Evolutionary conservation across 2,113 vertebrate species (phyloP).

Genomic region (Canis aureus): DNA sequence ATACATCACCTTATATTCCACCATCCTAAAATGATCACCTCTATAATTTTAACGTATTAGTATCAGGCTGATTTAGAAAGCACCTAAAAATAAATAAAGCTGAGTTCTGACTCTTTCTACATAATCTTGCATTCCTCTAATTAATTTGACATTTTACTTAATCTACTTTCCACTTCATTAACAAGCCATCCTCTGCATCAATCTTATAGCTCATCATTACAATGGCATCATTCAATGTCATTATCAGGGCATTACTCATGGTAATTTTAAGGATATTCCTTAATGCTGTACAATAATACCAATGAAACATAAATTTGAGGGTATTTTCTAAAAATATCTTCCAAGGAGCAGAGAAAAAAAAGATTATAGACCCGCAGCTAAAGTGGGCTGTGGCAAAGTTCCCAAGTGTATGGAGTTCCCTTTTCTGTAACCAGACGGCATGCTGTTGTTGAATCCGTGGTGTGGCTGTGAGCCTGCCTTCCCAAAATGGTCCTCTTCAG

Average conservation of each 20-base stretch:
- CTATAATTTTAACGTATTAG: neutral
- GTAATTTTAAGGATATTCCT: neutral
- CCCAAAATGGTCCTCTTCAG: neutral
- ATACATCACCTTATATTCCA: neutral
- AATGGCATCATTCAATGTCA: neutral
- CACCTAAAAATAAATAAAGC: neutral
- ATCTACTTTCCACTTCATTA: neutral
- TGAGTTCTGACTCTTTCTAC: neutral
- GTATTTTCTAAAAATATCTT: neutral
- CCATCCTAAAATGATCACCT: neutral
- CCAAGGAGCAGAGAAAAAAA: neutral
- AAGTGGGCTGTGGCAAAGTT: neutral
- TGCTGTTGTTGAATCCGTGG: neutral
- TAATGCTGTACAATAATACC: neutral
- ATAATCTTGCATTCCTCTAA: neutral
- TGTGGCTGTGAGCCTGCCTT: neutral
- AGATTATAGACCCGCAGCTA: neutral
- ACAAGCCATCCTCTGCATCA: neutral
- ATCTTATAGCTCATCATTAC: neutral
- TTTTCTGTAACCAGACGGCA: neutral
- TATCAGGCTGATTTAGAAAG: neutral
- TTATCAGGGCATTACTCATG: neutral
- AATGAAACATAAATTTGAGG: neutral
- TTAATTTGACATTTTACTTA: neutral
- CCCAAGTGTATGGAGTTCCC: neutral